Base-by-base conservation (phyloP, 2,113 vertebrate species). In the Arenaria interpres region DNA sequence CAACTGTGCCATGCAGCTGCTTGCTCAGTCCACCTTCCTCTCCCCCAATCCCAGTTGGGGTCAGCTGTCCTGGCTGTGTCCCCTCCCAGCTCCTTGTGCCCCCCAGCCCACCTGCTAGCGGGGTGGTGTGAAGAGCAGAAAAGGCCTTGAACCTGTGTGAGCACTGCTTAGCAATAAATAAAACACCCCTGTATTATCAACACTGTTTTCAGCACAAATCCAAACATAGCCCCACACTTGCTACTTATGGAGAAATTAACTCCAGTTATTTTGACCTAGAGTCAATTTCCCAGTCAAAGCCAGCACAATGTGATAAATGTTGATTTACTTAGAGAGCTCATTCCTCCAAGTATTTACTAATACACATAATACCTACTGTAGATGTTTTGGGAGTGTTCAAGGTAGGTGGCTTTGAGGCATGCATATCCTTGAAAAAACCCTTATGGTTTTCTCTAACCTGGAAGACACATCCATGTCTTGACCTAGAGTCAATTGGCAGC, bases 101-200 rank as follows among this genome's bases (percentile, higher is more conserved):
- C 22, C 82, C 16, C 21, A 45, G 15, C 7, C 22, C 3, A 0
- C 21, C 62, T 1, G 1, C 33, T 45, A 37, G 37, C 0, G 4
- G 25, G 48, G 22, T 7, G 4, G 7, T 12, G 27, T 33, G 48
- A 46, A 59, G 12, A 17, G 69, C 48, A 46, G 69, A n/a, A 39
- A n/a, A 46, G 60, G 28, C 6, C 37, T 79, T n/a, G 60, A 5
- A 11, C 13, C 14, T n/a, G 32, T 21, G 33, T 20, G 16, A 33
- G 33, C 17, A 4, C 9, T 27, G 71, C 50, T 48, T 14, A 85
- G 39, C 18, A 39, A 0, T 56, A 39, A 46, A 1, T 0, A 39
- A 48, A 66, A 33, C 7, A 12, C 22, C 25, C 37, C 59, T 45
- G 4, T 12, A 5, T 45, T 21, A 33, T 27, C 59, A 75, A 19